Percentiles rank a stretch among this genome's conserved stretches.
Conservation (phyloP, 2,888 invertebrate genomes). For the Dromius quadrimaculatus region DNA sequence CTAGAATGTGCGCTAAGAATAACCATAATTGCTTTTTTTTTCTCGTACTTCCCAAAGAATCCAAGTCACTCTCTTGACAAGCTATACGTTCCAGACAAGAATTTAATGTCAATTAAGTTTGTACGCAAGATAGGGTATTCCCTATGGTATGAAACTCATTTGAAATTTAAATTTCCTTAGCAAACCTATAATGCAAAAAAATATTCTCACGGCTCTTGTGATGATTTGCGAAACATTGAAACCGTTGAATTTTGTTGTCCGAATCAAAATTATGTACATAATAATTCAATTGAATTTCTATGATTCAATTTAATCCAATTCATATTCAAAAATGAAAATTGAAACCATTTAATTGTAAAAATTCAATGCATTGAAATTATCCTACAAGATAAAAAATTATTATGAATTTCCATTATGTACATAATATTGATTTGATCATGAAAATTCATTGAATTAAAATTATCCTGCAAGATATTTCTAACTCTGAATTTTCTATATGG, state of each 20-base stretch:
- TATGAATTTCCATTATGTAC: too few relatives aligned
- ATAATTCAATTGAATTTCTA: too few relatives aligned
- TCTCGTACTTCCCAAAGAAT: slow-evolving; percentile 25
- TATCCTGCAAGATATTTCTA: too few relatives aligned
- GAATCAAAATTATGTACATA: too few relatives aligned
- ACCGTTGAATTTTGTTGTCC: too few relatives aligned
- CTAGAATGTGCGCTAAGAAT: background rate
- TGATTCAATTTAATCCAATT: too few relatives aligned
- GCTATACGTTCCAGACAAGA: background rate
- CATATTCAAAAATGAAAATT: background rate
- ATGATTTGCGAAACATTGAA: slow-evolving; percentile 5
- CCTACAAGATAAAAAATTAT: too few relatives aligned
- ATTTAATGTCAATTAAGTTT: background rate
- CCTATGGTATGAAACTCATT: background rate
- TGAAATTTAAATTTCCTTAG: background rate
- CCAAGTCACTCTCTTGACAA: background rate
- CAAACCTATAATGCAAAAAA: background rate
- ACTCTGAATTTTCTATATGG: too few relatives aligned
- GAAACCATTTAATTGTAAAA: background rate
- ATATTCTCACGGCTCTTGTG: background rate
- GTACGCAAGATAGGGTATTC: slow-evolving; percentile 24
- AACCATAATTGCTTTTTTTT: background rate
- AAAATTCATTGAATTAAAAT: too few relatives aligned
- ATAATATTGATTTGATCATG: too few relatives aligned
- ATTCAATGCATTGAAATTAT: too few relatives aligned